Evolutionary conservation across 2,797 vertebrate genomes (phyloP), one percentile per base, ranked within the genome.

Genomic region (Argentina silus): DNA sequence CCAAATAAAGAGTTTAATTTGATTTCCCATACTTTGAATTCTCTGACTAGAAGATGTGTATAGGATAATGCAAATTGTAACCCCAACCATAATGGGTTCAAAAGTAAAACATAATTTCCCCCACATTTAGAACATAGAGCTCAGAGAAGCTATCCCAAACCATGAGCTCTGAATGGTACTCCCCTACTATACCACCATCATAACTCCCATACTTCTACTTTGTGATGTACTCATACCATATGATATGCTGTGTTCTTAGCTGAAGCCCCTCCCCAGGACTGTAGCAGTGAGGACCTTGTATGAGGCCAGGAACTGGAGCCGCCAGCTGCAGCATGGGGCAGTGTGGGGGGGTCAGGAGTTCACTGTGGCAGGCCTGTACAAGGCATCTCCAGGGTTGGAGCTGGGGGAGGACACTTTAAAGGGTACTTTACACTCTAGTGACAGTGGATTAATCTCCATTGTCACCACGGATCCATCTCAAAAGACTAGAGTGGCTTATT

Each of bases 261-360:
- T 96, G 56, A 89, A 90, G 69, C 72, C 67, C 1, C 72, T 96
- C 15, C 96, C 96, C 50, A 85, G 84, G 72, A 85, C 84, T 2
- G 71, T 95, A 27, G 51, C 89, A 10, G 77, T 94, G 45, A 89
- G 78, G 80, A 93, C 90, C 0, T 47, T 62, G 53, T 95, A 91
- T 10, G 82, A 93, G 67, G 76, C 78, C 65, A 83, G 75, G 23
- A 91, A 81, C 65, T 92, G 89, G 84, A 93, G 86, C 63, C 83
- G 48, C 43, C 17, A 75, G 15, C 66, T 96, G 71, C 89, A 84
- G 15, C 95, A 97, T 69, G 48, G 66, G 36, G 78, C 92, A 0
- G 70, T 93, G 61, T 95, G 94, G 94, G 92, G 92, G 0, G 90
- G 88, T 65, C 90, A 86, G 80, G 91, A 95, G 78, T 21, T 93